Conservation (phyloP, 2,888 invertebrate genomes). For the Drosophila vallismaia region DNA sequence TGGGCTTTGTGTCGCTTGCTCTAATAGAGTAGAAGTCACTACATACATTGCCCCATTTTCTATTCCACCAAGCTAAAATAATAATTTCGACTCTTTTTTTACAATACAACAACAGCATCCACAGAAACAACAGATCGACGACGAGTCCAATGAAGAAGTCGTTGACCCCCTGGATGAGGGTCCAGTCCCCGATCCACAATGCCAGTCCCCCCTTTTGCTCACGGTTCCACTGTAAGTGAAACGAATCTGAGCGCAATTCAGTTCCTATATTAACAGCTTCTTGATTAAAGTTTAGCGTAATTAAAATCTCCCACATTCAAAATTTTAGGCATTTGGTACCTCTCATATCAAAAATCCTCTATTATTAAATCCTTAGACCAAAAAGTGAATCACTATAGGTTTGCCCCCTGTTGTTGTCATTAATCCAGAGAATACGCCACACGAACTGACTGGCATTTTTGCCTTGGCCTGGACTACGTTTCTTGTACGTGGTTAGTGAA, state of each 20-base stretch:
- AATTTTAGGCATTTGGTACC: no score
- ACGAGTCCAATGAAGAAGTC: constrained; percentile 38
- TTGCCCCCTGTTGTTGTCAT: constrained; percentile 58
- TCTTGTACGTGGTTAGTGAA: constrained; percentile 12
- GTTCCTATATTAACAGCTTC: constrained; percentile 8
- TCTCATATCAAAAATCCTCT: no score
- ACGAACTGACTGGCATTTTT: constrained; percentile 61
- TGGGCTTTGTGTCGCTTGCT: background rate
- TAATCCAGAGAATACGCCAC: constrained; percentile 70
- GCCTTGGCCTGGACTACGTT: constrained; percentile 71
- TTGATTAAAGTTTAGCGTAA: background rate
- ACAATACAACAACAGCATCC: constrained; percentile 55
- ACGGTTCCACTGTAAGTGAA: constrained; percentile 4
- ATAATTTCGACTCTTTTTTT: constrained; percentile 77
- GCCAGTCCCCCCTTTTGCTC: constrained; percentile 3
- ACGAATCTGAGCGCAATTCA: constrained; percentile 24
- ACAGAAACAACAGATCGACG: constrained; percentile 26
- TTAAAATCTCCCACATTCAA: background rate
- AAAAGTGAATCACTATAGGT: constrained; percentile 19
- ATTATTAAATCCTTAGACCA: background rate
- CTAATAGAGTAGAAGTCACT: constrained; percentile 58
- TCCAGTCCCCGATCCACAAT: constrained; percentile 6
- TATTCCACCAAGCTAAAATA: constrained; percentile 76
- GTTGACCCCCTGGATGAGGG: constrained; percentile 35
- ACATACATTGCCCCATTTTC: constrained; percentile 75